Conservation (phyloP, 1,140 invertebrate species). For the Meloidogyne chitwoodi region DNA sequence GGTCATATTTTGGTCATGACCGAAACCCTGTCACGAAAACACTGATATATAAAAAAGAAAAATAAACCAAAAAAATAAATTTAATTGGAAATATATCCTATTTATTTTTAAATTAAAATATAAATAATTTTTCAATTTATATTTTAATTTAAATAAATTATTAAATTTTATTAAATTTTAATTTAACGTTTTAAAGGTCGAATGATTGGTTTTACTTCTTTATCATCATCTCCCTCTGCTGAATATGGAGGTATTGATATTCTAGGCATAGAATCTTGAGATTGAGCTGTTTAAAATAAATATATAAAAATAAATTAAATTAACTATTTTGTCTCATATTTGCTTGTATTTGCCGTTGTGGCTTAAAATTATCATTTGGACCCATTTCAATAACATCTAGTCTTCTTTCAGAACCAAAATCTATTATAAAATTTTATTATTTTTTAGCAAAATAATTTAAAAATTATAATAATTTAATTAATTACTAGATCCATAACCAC, state of each 20-base stretch:
- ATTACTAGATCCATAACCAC: background rate
- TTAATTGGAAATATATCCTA: no score
- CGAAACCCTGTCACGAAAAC: no score
- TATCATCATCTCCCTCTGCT: constrained; percentile 11
- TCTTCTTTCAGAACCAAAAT: background rate
- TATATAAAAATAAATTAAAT: background rate
- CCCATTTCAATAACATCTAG: background rate
- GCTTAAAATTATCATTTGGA: background rate
- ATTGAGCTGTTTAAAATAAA: background rate
- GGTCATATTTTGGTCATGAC: no score
- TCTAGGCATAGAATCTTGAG: background rate
- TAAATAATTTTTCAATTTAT: no score
- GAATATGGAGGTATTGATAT: constrained; percentile 13
- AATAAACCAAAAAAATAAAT: no score
- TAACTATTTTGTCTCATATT: background rate
- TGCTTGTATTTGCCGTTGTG: background rate
- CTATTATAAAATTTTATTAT: background rate
- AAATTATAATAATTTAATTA: no score
- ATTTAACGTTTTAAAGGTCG: background rate
- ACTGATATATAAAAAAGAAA: no score
- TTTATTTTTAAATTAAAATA: no score
- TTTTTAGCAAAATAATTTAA: background rate
- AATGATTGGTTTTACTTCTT: constrained; percentile 14
- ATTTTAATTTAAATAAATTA: background rate
- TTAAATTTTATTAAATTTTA: background rate